Evolutionary conservation across 2,888 invertebrate species (phyloP), one percentile per base, ranked within the genome.

Genomic region (Drosophila mayaguana): DNA sequence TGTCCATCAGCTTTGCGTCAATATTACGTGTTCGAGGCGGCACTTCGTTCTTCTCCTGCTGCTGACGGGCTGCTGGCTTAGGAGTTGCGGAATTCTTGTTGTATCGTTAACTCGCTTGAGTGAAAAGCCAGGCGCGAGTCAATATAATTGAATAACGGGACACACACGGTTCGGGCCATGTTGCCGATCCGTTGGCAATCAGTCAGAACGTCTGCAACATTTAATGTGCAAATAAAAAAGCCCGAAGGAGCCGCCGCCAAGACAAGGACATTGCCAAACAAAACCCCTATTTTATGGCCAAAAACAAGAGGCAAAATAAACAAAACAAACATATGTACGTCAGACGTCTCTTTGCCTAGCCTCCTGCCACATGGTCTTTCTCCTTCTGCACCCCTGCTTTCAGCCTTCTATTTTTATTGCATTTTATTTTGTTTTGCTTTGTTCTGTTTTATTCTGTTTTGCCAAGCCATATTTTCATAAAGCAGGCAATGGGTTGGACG

Each of bases 211-310:
- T 80, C 80, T 82, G 83, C 78, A 84, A 75, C 82, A 88, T 87
- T 87, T 83, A 80, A 83, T 79, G 83, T 83, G 83, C 89, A 87
- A 84, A 90, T 83, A 88, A 90, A 88, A 88, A 86, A 68, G 66
- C 60, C 57, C 38, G 22, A 72, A 48, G 61, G 34, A 46, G 48
- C 62, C 38, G 60, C 45, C 67, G 72, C 78, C 83, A 82, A 76
- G 73, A 81, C 82, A 84, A 84, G 84, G 80, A 81, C 84, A 84
- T 80, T 83, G 75, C 81, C 84, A 83, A 83, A 80, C 80, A 80
- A 82, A 82, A 82, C 80, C 84, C 87, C 78, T 72, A 84, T 84
- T 84, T 87, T 82, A 84, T 87, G 80, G 80, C 87, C 71, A 66
- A 68, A 76, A 83, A 76, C 72, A 65, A 85, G 36, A 71, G 25